Percentiles rank a stretch among this genome's conserved stretches.
These are phyloP conservation scores for Nephrotoma flavescens DNA, from an alignment of 2,888 invertebrate species.

Conservation along the genomic window DNA sequence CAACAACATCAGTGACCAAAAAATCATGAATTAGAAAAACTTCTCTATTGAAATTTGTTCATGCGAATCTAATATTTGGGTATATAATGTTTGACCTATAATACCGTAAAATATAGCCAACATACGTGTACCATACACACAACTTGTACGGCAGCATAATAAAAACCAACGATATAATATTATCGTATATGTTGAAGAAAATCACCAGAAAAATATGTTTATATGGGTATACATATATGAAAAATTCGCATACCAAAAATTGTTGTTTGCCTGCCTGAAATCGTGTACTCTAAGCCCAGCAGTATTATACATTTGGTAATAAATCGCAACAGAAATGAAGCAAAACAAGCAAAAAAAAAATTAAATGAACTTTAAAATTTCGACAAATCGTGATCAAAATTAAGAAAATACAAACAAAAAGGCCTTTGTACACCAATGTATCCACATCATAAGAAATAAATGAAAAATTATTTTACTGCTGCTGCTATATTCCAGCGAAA, in stretches of 20 bases:
- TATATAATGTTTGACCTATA: neutral
- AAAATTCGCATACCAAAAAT: neutral
- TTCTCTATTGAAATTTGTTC: neutral
- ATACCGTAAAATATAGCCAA: neutral
- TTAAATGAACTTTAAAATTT: neutral
- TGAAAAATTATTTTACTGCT: neutral
- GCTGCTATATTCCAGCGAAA: neutral
- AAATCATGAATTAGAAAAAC: neutral
- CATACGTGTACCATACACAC: neutral
- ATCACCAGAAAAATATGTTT: neutral
- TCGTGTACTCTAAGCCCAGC: neutral
- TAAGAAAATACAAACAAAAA: neutral
- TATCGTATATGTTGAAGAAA: neutral
- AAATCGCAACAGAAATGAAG: neutral
- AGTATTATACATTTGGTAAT: neutral
- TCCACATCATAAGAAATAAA: neutral
- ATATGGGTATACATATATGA: neutral
- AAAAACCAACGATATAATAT: neutral
- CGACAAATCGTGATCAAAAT: neutral
- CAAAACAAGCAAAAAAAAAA: neutral
- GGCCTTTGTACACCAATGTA: neutral
- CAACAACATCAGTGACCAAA: neutral
- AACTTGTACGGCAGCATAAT: neutral
- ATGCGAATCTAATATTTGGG: neutral
- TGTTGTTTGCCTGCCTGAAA: neutral